Evolutionary conservation across 2,888 invertebrate genomes (phyloP), one percentile per base, ranked within the genome.

Genomic region (Pimpla rufipes): DNA sequence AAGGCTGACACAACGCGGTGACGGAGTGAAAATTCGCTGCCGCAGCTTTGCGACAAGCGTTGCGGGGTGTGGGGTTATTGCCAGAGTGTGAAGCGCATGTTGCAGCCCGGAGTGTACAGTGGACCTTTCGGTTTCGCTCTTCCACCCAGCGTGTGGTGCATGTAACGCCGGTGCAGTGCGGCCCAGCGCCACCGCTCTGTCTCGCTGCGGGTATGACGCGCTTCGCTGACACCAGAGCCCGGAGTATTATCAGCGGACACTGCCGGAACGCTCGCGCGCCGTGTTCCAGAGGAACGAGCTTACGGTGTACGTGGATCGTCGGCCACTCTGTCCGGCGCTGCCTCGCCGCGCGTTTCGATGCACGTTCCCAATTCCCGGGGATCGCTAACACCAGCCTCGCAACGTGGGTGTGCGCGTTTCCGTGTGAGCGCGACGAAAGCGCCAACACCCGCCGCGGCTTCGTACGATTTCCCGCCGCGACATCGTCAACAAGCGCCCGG

Each of bases 91-190:
- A 73, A 71, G 23, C n/a, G n/a, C 71, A 73, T 79, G 79, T 73
- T 79, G 73, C 73, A 67, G 66, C 55, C 23, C 13, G 29, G 3
- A 29, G 29, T 29, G 29, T 29, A 29, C 29, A 21, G 45, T 73
- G 55, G 66, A 66, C 45, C 79, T 73, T 79, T 74, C 57, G 59
- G 55, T 79, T 74, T 79, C 73, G 64, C 66, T 71, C 16, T 3
- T 29, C 64, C 66, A 29, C 40, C 11, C 18, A 18, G 71, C 67
- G 66, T 57, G 29, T 59, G n/a, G 59, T 35, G 35, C 59, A n/a
- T 13, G 37, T n/a, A 13, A 37, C 23, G 29, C n/a, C 6, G 7
- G n/a, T 59, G 35, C 35, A 59, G 59, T 8, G 64, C 40, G 10
- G 18, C 40, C 10, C 10, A 11, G 3, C 5, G 18, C 40, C 1